Conservation (phyloP, 2,113 vertebrate genomes). For the Phaethornis superciliosus region DNA sequence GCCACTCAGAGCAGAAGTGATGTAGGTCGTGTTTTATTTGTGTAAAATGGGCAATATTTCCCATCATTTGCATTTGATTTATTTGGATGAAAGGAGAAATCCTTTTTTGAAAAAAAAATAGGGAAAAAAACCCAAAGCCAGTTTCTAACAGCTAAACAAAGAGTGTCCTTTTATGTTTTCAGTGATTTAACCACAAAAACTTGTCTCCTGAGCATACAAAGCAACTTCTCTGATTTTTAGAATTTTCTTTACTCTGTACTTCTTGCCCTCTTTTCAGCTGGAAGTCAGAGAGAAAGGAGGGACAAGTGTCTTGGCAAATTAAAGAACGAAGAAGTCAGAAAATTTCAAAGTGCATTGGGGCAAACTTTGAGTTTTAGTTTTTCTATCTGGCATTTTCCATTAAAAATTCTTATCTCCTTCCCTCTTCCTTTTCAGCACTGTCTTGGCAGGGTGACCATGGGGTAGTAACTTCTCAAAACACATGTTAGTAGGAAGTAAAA, state of each 20-base stretch:
- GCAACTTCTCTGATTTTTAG: background rate
- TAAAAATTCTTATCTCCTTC: background rate
- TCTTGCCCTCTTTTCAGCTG: background rate
- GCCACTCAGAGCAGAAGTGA: background rate
- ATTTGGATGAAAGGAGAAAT: conserved; percentile 32
- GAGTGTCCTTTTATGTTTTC: background rate
- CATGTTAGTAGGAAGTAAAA: background rate
- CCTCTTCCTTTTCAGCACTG: background rate
- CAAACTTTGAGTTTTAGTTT: background rate
- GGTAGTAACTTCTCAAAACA: background rate
- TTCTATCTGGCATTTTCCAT: background rate
- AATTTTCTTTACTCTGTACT: background rate
- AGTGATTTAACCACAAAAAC: background rate
- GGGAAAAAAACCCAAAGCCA: no score
- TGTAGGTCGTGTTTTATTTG: background rate
- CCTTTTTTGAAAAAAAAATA: no score
- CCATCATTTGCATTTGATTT: background rate
- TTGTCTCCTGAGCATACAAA: background rate
- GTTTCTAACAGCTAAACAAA: background rate
- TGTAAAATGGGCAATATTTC: background rate
- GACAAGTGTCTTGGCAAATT: background rate
- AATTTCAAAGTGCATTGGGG: background rate
- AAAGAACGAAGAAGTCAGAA: background rate
- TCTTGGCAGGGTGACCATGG: background rate
- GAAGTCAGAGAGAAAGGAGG: background rate